phyloP scores from a whole-genome alignment of 2,797 vertebrate species.

The Anniella stebbinsi region DNA sequence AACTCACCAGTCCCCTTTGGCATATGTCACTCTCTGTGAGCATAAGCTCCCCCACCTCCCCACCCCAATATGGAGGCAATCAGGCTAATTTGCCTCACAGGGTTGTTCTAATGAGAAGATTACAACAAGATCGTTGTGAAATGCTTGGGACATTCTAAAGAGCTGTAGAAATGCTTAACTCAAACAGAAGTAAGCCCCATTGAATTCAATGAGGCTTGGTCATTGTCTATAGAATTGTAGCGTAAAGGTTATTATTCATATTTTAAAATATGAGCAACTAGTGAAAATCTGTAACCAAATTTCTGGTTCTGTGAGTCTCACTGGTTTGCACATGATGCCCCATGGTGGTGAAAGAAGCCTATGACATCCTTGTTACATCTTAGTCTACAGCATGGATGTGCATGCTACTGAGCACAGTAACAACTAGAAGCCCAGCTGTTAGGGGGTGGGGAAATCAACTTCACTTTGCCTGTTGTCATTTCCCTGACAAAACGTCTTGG shows the following conservation, averaged over 20 bases:
- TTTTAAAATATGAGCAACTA: neutral
- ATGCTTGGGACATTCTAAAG: neutral
- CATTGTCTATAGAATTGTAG: too few relatives aligned
- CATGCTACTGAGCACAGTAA: neutral
- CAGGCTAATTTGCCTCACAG: neutral
- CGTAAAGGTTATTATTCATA: neutral
- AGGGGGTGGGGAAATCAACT: neutral
- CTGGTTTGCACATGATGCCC: slow-evolving; percentile 8
- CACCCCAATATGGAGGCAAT: neutral
- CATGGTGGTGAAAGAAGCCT: slow-evolving; percentile 3
- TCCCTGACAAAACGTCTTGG: too few relatives aligned
- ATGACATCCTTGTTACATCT: neutral
- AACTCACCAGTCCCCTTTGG: too few relatives aligned
- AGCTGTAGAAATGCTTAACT: neutral
- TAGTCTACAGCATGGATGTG: neutral
- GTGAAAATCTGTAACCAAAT: neutral
- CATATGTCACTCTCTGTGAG: too few relatives aligned
- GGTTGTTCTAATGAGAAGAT: neutral
- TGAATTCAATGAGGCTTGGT: too few relatives aligned
- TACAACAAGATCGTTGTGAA: neutral
- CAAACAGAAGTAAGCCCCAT: too few relatives aligned
- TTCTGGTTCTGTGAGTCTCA: neutral
- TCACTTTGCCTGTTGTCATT: neutral
- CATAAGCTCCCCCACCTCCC: neutral
- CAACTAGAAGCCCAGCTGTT: neutral